Conservation (phyloP, 2,888 invertebrate species). For the Eupithecia insigniata region DNA sequence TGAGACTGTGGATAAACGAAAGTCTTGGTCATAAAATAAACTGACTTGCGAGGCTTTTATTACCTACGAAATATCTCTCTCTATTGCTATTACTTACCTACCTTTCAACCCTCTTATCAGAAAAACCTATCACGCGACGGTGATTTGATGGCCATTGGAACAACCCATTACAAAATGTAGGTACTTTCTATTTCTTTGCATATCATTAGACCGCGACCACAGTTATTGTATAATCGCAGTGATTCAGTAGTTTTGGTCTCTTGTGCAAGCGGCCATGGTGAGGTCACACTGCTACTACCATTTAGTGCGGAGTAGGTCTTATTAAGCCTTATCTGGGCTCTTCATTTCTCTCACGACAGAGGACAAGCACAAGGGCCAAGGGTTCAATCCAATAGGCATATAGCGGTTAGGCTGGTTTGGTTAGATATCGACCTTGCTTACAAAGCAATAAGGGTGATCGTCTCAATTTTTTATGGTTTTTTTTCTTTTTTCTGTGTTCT, state of each 20-base stretch:
- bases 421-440: background rate
- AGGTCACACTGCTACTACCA: slow-evolving; percentile 16
- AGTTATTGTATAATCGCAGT: slow-evolving; percentile 47
- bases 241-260: slow-evolving; percentile 35
- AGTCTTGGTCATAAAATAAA: too few species aligned
- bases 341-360: background rate
- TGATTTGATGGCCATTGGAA: slow-evolving; percentile 4
- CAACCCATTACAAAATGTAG: slow-evolving; percentile 35
- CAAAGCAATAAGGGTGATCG: too few species aligned
- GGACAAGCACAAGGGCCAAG: background rate
- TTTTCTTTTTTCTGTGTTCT: too few species aligned
- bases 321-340: background rate
- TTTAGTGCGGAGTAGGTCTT: background rate
- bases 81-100: too few species aligned
- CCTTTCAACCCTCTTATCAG: background rate
- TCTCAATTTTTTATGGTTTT: too few species aligned
- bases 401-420: background rate
- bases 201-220: slow-evolving; percentile 42
- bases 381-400: background rate
- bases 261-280: slow-evolving; percentile 40
- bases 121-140: background rate
- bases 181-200: slow-evolving; percentile 48
- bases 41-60: too few species aligned
- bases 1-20: too few species aligned
- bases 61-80: too few species aligned